Evolutionary conservation across 2,113 vertebrate genomes (phyloP).

Genomic region (Merops nubicus): DNA sequence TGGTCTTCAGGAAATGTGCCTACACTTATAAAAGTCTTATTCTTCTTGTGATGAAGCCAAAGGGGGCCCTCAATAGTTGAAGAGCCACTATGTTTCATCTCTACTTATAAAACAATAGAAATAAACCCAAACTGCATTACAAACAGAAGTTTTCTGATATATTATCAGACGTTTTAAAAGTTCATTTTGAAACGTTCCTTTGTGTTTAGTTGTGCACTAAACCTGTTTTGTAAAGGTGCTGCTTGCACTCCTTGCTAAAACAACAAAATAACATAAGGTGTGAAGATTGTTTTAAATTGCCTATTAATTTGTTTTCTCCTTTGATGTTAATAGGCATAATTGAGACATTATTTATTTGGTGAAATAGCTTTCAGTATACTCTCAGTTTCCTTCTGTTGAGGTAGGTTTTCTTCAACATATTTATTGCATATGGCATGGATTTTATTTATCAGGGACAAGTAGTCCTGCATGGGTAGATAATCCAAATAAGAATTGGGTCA

Average conservation of each 20-base stretch:
- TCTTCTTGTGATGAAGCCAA: neutral
- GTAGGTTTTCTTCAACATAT: neutral
- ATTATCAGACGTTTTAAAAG: neutral
- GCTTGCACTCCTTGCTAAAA: neutral
- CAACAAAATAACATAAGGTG: neutral
- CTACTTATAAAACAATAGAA: neutral
- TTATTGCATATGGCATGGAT: neutral
- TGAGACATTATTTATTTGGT: conserved; percentile 10
- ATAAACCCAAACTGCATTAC: neutral
- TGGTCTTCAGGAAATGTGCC: neutral
- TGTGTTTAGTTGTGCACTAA: neutral
- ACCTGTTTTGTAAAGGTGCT: neutral
- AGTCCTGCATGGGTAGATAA: neutral
- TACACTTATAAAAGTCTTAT: neutral
- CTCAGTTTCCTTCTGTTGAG: neutral
- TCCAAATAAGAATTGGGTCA: neutral
- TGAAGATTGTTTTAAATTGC: neutral
- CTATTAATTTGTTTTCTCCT: conserved; percentile 26
- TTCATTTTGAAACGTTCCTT: neutral
- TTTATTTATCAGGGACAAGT: conserved; percentile 11
- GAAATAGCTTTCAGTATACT: neutral
- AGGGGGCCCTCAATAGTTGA: neutral
- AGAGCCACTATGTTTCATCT: neutral
- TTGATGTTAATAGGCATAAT: conserved; percentile 13
- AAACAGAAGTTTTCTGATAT: neutral